A percentile compares a stretch with the other conserved stretches of the same genome.
Evolutionary conservation across 2,113 vertebrate species (phyloP).

Genomic region (Gobio gobio): DNA sequence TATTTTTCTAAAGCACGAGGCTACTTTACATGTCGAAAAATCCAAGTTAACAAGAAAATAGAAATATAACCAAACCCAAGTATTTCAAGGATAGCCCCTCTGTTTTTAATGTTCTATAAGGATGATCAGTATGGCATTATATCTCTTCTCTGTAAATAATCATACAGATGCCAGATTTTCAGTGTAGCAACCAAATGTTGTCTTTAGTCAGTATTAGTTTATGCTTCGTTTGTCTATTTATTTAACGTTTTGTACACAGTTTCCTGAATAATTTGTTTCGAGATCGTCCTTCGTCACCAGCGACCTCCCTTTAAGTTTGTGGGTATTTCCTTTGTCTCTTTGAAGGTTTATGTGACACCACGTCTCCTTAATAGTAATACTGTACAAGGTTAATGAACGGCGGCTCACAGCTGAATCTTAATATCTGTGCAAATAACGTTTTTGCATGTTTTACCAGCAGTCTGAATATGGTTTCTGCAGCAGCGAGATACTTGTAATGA

Average conservation of each 20-base stretch:
- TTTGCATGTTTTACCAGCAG: slow-evolving; percentile 50
- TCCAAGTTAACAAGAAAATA: neutral
- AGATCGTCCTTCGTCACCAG: slow-evolving; percentile 8
- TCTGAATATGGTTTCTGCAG: slow-evolving; percentile 21
- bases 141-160: slow-evolving; percentile 52
- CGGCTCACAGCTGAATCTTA: slow-evolving; percentile 1
- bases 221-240: slow-evolving; percentile 36
- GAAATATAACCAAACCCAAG: slow-evolving; percentile 20
- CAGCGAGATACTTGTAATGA: slow-evolving; percentile 15
- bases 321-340: neutral
- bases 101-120: slow-evolving; percentile 2
- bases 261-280: neutral
- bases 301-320: slow-evolving; percentile 18
- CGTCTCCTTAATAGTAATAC: slow-evolving; percentile 17
- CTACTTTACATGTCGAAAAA: neutral
- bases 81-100: slow-evolving; percentile 1
- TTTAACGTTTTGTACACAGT: slow-evolving; percentile 41
- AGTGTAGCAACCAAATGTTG: slow-evolving; percentile 31
- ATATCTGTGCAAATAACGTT: slow-evolving; percentile 17
- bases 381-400: slow-evolving; percentile 28
- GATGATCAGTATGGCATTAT: neutral
- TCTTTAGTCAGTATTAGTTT: slow-evolving; percentile 35
- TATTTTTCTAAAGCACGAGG: slow-evolving; percentile 46
- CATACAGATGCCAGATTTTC: neutral
- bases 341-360: neutral